Conservation (phyloP, 2,797 vertebrate genomes). For the Champsocephalus gunnari region DNA sequence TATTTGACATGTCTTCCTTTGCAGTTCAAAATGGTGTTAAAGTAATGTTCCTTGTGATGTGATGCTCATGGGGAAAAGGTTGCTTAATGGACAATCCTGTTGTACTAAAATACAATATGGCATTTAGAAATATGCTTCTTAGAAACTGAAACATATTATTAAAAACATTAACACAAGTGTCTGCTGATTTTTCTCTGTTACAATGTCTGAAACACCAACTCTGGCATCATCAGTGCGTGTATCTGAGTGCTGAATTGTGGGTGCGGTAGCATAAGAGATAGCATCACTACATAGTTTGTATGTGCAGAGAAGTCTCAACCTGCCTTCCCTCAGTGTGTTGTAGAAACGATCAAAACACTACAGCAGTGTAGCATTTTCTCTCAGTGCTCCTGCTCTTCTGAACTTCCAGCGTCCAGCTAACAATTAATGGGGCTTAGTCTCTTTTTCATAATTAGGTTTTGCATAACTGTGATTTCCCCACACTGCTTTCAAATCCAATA, state of each 20-base stretch:
- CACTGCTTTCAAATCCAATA: slow-evolving; percentile 48
- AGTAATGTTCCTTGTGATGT: not conserved
- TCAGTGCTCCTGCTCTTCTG: not conserved
- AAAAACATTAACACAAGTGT: slow-evolving; percentile 35
- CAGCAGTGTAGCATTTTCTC: not conserved
- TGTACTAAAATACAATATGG: not conserved
- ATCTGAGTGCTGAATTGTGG: not conserved
- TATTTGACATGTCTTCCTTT: too few species aligned
- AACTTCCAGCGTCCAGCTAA: slow-evolving; percentile 9
- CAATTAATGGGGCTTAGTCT: slow-evolving; percentile 51
- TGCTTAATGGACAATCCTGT: slow-evolving; percentile 11
- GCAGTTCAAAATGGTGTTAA: not conserved
- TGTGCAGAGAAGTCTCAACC: slow-evolving; percentile 5
- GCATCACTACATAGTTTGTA: not conserved
- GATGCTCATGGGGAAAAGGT: slow-evolving; percentile 6
- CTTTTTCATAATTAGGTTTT: slow-evolving; percentile 46
- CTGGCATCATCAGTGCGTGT: not conserved
- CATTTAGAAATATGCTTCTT: slow-evolving; percentile 23
- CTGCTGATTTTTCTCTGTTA: slow-evolving; percentile 3
- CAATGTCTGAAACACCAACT: not conserved
- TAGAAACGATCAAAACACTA: not conserved
- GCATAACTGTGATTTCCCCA: slow-evolving; percentile 39
- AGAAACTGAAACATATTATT: slow-evolving; percentile 46
- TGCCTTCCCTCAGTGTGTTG: not conserved
- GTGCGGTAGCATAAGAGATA: not conserved